Conservation (phyloP, 2,888 invertebrate genomes). For the Agrotis segetum region DNA sequence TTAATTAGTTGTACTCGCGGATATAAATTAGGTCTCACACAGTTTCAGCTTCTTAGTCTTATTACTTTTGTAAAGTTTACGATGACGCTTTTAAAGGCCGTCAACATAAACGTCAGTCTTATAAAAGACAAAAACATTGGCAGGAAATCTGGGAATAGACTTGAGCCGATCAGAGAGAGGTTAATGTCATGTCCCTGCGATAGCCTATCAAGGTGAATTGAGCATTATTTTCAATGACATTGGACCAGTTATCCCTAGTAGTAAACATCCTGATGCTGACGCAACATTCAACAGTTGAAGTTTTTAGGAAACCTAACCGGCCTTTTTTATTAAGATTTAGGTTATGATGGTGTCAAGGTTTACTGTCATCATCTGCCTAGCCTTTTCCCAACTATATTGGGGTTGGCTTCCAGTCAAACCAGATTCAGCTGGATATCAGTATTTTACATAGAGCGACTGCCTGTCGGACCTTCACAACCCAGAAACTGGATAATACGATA, state of each 20-base stretch:
- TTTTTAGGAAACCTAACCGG: not conserved
- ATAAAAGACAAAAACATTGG: not conserved
- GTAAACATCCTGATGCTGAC: not conserved
- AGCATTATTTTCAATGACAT: not conserved
- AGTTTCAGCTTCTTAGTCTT: not conserved
- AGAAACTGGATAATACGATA: too few species aligned
- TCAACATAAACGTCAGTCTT: not conserved
- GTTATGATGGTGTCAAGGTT: not conserved
- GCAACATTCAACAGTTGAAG: not conserved
- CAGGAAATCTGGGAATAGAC: not conserved
- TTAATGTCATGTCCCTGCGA: not conserved
- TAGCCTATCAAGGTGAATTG: too few species aligned
- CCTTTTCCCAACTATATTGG: too few species aligned
- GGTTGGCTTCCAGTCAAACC: too few species aligned
- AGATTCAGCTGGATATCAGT: too few species aligned
- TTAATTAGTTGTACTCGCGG: conserved; percentile 20
- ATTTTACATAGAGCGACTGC: too few species aligned
- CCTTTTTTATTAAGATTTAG: not conserved
- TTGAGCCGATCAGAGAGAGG: not conserved
- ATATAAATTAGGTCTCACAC: conserved; percentile 12
- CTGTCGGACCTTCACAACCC: too few species aligned
- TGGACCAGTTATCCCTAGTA: not conserved
- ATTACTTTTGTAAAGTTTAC: not conserved
- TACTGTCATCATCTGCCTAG: too few species aligned
- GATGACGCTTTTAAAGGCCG: not conserved